Percentiles rank a stretch among this genome's conserved stretches.
phyloP scores from a whole-genome alignment of 2,888 invertebrate species.

The Idaea biselata region DNA sequence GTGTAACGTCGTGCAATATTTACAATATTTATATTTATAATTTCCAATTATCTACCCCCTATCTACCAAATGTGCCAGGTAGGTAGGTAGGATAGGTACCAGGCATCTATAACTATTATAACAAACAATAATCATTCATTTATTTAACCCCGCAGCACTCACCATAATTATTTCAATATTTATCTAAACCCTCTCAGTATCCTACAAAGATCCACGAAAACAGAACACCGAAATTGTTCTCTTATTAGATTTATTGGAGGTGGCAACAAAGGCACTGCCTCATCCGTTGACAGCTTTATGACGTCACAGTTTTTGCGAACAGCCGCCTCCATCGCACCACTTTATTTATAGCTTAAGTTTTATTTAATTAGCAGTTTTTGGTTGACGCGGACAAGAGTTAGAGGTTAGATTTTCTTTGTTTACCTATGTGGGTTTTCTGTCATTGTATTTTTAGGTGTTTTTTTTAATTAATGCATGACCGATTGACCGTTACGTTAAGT shows the following conservation, averaged over 20 bases:
- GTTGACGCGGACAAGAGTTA: slow-evolving; percentile 34
- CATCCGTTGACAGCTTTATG: slow-evolving; percentile 79
- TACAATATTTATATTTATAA: too few relatives aligned
- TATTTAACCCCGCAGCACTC: background rate
- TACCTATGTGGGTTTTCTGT: background rate
- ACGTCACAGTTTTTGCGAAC: slow-evolving; percentile 80
- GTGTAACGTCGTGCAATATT: too few relatives aligned
- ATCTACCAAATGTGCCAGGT: too few relatives aligned
- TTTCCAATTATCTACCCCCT: too few relatives aligned
- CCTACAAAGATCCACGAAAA: slow-evolving; percentile 7
- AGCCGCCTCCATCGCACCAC: slow-evolving; percentile 57
- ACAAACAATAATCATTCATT: background rate
- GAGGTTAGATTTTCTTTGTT: background rate
- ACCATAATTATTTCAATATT: background rate
- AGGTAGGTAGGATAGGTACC: too few relatives aligned
- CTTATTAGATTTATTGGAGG: slow-evolving; percentile 71
- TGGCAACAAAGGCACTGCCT: slow-evolving; percentile 78
- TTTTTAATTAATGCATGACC: too few relatives aligned
- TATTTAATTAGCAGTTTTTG: slow-evolving; percentile 74
- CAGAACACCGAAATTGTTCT: slow-evolving; percentile 60
- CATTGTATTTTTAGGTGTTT: background rate
- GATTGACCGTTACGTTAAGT: too few relatives aligned
- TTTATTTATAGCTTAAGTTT: slow-evolving; percentile 75
- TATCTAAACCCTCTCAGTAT: background rate
- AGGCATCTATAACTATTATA: background rate